Percentiles rank a stretch among this genome's conserved stretches.
Conservation (phyloP, 2,797 vertebrate genomes). For the Schizopygopsis pylzovi region DNA sequence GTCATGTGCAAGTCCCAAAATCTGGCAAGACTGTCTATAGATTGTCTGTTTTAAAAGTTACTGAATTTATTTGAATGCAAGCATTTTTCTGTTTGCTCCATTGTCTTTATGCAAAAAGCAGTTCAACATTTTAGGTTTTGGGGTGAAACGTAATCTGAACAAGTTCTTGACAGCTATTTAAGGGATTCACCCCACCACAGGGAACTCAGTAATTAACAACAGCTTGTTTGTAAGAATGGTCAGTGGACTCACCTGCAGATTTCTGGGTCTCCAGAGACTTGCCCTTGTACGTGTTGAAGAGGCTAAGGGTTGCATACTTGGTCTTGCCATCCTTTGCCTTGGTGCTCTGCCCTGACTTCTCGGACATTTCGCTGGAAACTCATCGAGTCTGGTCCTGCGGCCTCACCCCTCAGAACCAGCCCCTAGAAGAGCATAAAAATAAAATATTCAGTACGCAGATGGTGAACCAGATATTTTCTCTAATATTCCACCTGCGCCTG, state of each 20-base stretch:
- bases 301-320: conserved; percentile 99
- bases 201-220: neutral
- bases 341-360: conserved; percentile 99
- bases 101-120: neutral
- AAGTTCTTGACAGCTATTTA: neutral
- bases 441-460: neutral
- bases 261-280: conserved; percentile 99
- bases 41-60: neutral
- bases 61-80: neutral
- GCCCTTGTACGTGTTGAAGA: conserved; percentile 99
- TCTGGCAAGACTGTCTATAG: neutral
- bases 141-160: neutral
- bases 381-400: conserved; percentile 97
- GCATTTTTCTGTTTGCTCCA: neutral
- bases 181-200: neutral
- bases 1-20: neutral
- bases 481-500: neutral
- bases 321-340: conserved; percentile 99
- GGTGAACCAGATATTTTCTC: neutral
- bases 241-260: conserved; percentile 89
- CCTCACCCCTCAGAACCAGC: conserved; percentile 88
- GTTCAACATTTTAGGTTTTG: neutral
- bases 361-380: conserved; percentile 99
- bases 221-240: neutral
- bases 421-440: conserved; percentile 62